Evolutionary conservation across 2,888 invertebrate genomes (phyloP), one percentile per base, ranked within the genome.

Genomic region (Portevinia maculata): DNA sequence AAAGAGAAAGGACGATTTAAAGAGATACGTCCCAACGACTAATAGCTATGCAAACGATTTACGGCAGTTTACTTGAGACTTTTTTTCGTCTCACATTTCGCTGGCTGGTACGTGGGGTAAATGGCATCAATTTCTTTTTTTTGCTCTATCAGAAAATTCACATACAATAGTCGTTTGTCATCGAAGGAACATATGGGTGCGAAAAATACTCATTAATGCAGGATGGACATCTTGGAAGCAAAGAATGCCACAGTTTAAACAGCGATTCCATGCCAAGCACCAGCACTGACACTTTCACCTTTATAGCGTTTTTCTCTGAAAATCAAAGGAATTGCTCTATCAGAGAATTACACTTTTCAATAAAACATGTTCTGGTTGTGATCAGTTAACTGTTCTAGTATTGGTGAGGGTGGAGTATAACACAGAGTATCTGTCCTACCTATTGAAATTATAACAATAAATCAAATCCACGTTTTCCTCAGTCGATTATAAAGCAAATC

Each of bases 11-110:
- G 28, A 53, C 37, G 53, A 60, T 37, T 32, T 57, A 34, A 48
- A 34, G 59, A 37, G 28, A 21, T 8, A 28, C 3, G n/a, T 41
- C 19, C 15, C 37, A 70, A 60, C 30, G 46, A 62, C 19, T 65
- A 57, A 65, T 37, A 55, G 41, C 62, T 44, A 48, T 48, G 48
- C 53, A 48, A 9, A 39, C 37, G 34, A 46, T 69, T 34, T 44
- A 57, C 15, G 32, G 48, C 17, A 53, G 17, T 65, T 74, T 67
- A 19, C 21, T 50, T 62, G 21, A 11, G 39, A 3, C 24, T n/a
- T 15, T 24, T 13, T 39, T 13, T 39, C 24, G 5, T 19, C 17
- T 19, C 3, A 11, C 1, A 32, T 13, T 21, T 15, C 13, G 9
- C n/a, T 17, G n/a, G 19, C 17, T 28, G 44, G 41, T 15, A 30